A percentile compares a stretch with the other conserved stretches of the same genome.
phyloP scores from a whole-genome alignment of 2,113 vertebrate species.

The Poeciliopsis prolifica region DNA sequence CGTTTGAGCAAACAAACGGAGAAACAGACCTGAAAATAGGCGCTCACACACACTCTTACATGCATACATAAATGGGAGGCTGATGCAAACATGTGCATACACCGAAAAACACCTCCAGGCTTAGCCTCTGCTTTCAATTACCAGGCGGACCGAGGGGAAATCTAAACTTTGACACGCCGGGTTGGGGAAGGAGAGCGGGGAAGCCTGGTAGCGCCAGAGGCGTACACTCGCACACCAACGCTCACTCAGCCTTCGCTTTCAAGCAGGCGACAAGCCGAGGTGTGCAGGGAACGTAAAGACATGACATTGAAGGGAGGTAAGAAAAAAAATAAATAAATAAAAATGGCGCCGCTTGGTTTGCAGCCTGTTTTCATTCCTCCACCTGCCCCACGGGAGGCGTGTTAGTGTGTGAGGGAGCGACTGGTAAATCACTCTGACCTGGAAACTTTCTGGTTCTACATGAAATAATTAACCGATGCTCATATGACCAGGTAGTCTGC shows the following conservation, averaged over 20 bases:
- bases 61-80: not conserved
- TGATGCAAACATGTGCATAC: not conserved
- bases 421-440: conserved; percentile 34
- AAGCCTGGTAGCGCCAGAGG: conserved; percentile 58
- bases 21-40: conserved; percentile 37
- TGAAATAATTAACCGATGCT: conserved; percentile 41
- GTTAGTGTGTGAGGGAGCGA: conserved; percentile 14
- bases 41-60: conserved; percentile 28
- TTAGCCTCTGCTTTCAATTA: conserved; percentile 74
- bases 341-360: conserved; percentile 28
- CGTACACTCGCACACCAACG: conserved; percentile 3
- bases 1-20: conserved; percentile 2
- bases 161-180: conserved; percentile 72
- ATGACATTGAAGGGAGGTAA: conserved; percentile 57
- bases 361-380: conserved; percentile 18
- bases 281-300: conserved; percentile 64
- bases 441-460: conserved; percentile 44
- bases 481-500: conserved; percentile 20
- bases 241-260: conserved; percentile 30
- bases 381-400: conserved; percentile 23
- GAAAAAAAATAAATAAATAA: conserved; percentile 6
- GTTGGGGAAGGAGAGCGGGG: conserved; percentile 62
- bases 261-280: conserved; percentile 60
- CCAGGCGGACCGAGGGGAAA: conserved; percentile 70
- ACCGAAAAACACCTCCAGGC: conserved; percentile 61